phyloP scores from a whole-genome alignment of 2,888 invertebrate genomes.

The Xiphydria camelus region DNA sequence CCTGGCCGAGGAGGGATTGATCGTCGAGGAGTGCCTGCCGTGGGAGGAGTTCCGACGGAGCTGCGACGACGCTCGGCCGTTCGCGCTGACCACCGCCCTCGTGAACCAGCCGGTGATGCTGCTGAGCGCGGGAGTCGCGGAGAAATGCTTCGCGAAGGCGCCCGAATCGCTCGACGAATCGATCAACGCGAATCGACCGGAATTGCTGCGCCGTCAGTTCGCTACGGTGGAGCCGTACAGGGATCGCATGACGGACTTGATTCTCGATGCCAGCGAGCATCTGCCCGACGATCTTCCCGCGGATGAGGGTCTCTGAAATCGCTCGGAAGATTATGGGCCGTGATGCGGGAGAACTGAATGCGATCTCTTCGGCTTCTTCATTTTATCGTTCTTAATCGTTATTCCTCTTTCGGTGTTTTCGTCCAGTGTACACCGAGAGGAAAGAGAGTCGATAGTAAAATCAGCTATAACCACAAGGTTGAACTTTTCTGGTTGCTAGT shows the following conservation, averaged over 20 bases:
- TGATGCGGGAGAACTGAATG: too few species aligned
- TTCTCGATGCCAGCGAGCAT: conserved; percentile 28
- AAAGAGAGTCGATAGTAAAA: too few species aligned
- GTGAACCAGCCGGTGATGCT: conserved; percentile 30
- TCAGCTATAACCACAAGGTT: too few species aligned
- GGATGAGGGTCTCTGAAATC: too few species aligned
- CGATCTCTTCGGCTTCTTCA: too few species aligned
- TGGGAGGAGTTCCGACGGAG: conserved; percentile 26
- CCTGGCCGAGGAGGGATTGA: conserved; percentile 21
- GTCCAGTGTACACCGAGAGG: too few species aligned
- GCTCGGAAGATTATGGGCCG: too few species aligned
- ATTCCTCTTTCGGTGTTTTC: too few species aligned
- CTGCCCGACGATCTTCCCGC: conserved; percentile 24
- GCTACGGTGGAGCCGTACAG: conserved; percentile 13
- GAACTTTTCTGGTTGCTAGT: too few species aligned
- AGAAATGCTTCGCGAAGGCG: conserved; percentile 19
- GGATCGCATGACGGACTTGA: conserved; percentile 25
- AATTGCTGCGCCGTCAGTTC: conserved; percentile 24
- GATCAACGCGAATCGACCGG: conserved; percentile 20
- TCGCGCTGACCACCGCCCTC: conserved; percentile 15
- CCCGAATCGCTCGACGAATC: conserved; percentile 19
- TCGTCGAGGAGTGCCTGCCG: conserved; percentile 22
- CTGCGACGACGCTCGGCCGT: conserved; percentile 12
- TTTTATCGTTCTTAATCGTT: too few species aligned
- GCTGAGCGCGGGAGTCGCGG: conserved; percentile 12